Base-by-base conservation (phyloP, 2,113 vertebrate species). In the Psilopogon haemacephalus region DNA sequence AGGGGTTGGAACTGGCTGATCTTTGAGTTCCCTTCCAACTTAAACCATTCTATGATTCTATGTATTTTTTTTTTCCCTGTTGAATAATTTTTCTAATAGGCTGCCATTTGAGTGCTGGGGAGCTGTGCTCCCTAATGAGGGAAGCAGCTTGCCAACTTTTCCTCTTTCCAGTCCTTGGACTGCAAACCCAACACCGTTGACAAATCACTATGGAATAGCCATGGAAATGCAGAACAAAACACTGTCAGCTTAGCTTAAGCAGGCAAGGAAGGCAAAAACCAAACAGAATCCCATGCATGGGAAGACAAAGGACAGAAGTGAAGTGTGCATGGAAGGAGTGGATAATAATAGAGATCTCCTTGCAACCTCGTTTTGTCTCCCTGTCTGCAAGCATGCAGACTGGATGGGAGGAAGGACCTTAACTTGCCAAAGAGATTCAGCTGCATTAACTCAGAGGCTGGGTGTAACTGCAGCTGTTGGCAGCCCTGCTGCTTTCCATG, bases 61-160 rank as follows among this genome's bases (percentile, higher is more conserved):
- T n/a, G n/a, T n/a, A n/a, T 24, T 26, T 50, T 90, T 71, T 90
- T 87, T 91, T 32, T 17, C 71, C 74, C 89, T 94, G 60, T 86
- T 95, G 82, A 96, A 96, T 96, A 95, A 95, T 96, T 94, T 83
- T 95, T 79, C 69, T 94, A 86, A 91, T 78, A 89, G 85, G 58
- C 85, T 95, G 69, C 68, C 30, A 33, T 54, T 85, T 46, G 58
- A 86, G 62, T 0, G 0, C 86, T 90, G 11, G 59, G 76, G 94
- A 93, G 55, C 81, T 69, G 68, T 74, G 87, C 6, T 93, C 89
- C 89, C 82, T 95, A 89, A 96, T 91, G 93, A 96, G 89, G 78
- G 82, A 94, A 95, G 82, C 72, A 88, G 62, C 89, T 95, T 87
- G 94, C 93, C 91, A 94, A 78, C 78, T 83, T 95, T 87, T 86